Evolutionary conservation across 1,140 invertebrate species (phyloP).

Genomic region (Pseudomyrmex flavicornis): DNA sequence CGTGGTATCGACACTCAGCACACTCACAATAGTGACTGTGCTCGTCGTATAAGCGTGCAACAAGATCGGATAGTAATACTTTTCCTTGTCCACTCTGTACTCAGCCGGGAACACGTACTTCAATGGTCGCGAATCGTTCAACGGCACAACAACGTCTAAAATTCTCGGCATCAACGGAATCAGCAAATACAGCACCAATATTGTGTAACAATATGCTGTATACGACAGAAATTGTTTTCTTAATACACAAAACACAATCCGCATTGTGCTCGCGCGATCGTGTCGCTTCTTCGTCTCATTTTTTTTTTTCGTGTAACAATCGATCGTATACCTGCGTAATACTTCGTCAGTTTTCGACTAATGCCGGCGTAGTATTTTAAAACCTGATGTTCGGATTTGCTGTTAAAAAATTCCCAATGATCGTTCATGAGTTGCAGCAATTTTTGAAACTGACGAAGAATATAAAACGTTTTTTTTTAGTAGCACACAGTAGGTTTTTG

Average conservation of each 20-base stretch:
- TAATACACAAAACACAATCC: no score
- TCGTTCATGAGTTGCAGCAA: constrained; percentile 15
- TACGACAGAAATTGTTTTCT: not conserved
- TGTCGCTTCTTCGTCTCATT: not conserved
- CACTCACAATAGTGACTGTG: not conserved
- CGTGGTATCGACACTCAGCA: constrained; percentile 5
- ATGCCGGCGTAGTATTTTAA: constrained; percentile 29
- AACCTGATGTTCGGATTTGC: not conserved
- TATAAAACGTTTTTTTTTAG: no score
- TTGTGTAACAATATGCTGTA: constrained; percentile 12
- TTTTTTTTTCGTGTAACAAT: not conserved
- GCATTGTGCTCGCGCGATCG: no score
- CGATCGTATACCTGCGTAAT: constrained; percentile 13
- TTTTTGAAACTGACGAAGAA: constrained; percentile 6
- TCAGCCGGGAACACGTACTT: not conserved
- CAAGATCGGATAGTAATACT: constrained; percentile 31
- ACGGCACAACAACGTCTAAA: constrained; percentile 9
- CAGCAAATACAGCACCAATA: not conserved
- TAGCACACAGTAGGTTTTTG: not conserved
- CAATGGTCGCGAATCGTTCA: constrained; percentile 1
- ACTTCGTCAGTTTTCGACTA: constrained; percentile 3
- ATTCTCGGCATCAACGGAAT: constrained; percentile 3
- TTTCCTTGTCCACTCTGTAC: not conserved
- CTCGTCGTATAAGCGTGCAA: not conserved
- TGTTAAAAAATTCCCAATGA: constrained; percentile 20